Percentiles rank a stretch among this genome's conserved stretches.
Evolutionary conservation across 92 coral and sea anemone genomes (phyloP).

Genomic region (Parazoanthus atlanticus): DNA sequence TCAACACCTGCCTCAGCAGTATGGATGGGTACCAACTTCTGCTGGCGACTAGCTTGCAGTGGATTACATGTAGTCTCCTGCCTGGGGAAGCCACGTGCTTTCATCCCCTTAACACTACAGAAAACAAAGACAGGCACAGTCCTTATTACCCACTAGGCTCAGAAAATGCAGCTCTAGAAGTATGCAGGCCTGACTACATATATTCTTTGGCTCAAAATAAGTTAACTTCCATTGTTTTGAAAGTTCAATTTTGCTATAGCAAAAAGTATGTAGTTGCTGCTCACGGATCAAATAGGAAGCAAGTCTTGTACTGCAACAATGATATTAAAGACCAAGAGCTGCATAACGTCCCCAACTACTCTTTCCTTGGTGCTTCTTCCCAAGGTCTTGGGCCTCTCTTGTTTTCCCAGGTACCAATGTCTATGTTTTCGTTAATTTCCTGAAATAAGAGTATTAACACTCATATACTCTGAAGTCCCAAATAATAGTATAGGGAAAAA

Average conservation of each 20-base stretch:
- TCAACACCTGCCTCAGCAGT: not conserved
- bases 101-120: not conserved
- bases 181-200: too few relatives aligned
- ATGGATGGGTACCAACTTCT: not conserved
- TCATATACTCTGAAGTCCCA: too few relatives aligned
- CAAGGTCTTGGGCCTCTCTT: constrained; percentile 99
- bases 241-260: too few relatives aligned
- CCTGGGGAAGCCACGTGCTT: not conserved
- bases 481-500: too few relatives aligned
- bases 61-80: not conserved
- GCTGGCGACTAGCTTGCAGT: not conserved
- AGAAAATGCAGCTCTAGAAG: too few relatives aligned
- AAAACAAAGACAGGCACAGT: not conserved
- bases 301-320: not conserved
- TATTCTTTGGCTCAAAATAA: too few relatives aligned
- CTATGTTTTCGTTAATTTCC: constrained; percentile 72
- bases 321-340: not conserved
- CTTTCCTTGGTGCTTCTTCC: constrained; percentile 57
- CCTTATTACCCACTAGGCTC: not conserved
- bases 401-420: constrained; percentile 94
- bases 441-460: constrained; percentile 15
- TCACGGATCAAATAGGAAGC: not conserved
- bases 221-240: not conserved
- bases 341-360: not conserved
- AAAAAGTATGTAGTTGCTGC: not conserved